Percentiles rank a stretch among this genome's conserved stretches.
phyloP scores from a whole-genome alignment of 2,888 invertebrate genomes.

The Thecophora atra region DNA sequence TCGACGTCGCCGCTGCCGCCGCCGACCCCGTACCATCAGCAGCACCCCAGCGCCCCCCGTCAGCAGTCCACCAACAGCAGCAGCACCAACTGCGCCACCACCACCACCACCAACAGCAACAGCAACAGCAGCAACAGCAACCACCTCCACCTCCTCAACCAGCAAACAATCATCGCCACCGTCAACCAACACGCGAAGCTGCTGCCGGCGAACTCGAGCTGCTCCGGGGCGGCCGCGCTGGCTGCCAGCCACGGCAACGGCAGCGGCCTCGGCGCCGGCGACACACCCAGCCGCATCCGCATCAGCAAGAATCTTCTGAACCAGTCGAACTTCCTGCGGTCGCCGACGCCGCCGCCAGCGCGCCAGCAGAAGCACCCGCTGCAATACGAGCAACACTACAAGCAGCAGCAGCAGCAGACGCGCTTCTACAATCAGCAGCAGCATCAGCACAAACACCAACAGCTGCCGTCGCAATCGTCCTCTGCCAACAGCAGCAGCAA shows the following conservation, averaged over 20 bases:
- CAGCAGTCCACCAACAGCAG: conserved; percentile 30
- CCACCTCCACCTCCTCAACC: conserved; percentile 19
- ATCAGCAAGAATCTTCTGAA: conserved; percentile 64
- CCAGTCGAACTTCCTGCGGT: conserved; percentile 54
- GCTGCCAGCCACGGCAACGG: conserved; percentile 37
- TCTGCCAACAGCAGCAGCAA: conserved; percentile 44
- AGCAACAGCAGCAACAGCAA: conserved; percentile 41
- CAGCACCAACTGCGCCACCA: conserved; percentile 42
- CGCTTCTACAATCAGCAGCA: conserved; percentile 52
- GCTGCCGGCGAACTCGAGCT: conserved; percentile 48
- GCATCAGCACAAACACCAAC: conserved; percentile 40
- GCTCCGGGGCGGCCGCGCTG: conserved; percentile 47
- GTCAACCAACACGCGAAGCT: conserved; percentile 63
- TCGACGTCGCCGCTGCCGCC: conserved; percentile 71
- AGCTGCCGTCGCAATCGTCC: conserved; percentile 41
- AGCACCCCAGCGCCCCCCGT: conserved; percentile 42
- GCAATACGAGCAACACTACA: conserved; percentile 41
- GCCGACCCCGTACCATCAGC: conserved; percentile 46
- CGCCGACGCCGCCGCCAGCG: conserved; percentile 54
- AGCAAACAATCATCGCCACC: conserved; percentile 60
- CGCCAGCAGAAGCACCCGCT: conserved; percentile 45
- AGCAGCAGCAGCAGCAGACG: conserved; percentile 49
- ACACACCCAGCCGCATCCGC: conserved; percentile 62
- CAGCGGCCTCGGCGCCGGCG: conserved; percentile 41
- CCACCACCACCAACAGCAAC: conserved; percentile 28